These are phyloP conservation scores for Tanytarsus gracilentus DNA, from an alignment of 2,888 invertebrate genomes.

Conservation along the genomic window DNA sequence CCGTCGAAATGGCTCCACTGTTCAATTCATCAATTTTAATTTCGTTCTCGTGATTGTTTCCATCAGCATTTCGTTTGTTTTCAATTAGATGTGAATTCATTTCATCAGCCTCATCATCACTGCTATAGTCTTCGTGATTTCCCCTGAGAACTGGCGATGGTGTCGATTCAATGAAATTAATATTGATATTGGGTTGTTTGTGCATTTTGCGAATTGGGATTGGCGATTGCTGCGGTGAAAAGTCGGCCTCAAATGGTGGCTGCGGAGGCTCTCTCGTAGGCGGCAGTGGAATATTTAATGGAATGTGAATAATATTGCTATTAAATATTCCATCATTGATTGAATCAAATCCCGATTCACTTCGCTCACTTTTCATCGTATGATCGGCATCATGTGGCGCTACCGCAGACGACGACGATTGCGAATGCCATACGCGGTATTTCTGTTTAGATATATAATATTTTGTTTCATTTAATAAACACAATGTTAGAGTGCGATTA, in stretches of 20 bases:
- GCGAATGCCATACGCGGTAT: background rate
- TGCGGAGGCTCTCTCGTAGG: constrained; percentile 10
- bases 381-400: background rate
- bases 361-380: constrained; percentile 5
- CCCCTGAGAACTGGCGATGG: constrained; percentile 14
- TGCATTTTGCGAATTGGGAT: constrained; percentile 11
- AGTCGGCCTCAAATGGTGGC: constrained; percentile 11
- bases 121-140: background rate
- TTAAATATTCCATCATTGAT: constrained; percentile 21
- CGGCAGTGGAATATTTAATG: constrained; percentile 22
- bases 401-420: background rate
- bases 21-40: constrained; percentile 25
- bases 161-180: constrained; percentile 26
- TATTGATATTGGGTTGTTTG: constrained; percentile 8
- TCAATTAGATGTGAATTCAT: constrained; percentile 8
- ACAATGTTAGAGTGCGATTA: too few relatives aligned
- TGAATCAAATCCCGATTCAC: constrained; percentile 27
- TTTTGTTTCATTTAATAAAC: background rate
- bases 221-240: constrained; percentile 16
- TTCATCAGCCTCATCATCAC: background rate
- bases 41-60: background rate
- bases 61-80: background rate
- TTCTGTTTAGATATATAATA: background rate
- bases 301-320: constrained; percentile 3
- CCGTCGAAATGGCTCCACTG: too few relatives aligned